These are phyloP conservation scores for Clostera curtula DNA, from an alignment of 2,888 invertebrate species.

Conservation along the genomic window DNA sequence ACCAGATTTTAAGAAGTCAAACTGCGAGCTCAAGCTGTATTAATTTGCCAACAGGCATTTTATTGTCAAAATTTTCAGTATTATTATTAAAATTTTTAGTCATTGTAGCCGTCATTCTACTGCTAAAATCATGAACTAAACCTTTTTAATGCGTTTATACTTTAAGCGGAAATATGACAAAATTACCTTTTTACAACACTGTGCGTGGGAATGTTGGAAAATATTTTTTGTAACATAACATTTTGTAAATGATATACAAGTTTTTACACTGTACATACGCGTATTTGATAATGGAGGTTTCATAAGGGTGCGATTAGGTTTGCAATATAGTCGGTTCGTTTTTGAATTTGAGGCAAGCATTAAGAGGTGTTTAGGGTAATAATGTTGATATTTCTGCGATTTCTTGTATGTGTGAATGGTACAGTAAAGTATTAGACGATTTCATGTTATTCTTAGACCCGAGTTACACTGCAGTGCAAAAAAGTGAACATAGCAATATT, in stretches of 20 bases:
- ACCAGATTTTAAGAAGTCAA: no score
- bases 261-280: constrained; percentile 11
- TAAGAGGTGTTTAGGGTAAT: constrained; percentile 13
- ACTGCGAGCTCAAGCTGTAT: no score
- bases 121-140: no score
- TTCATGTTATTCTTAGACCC: constrained; percentile 57
- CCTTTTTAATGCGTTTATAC: no score
- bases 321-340: no score
- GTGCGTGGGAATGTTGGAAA: no score
- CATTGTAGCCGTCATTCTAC: constrained; percentile 42
- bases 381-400: constrained; percentile 22
- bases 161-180: constrained; percentile 17
- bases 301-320: no score
- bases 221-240: constrained; percentile 2
- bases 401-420: constrained; percentile 27
- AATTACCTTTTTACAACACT: constrained; percentile 12
- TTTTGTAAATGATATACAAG: constrained; percentile 5
- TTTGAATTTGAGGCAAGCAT: not conserved
- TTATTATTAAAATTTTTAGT: constrained; percentile 51
- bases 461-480: constrained; percentile 37
- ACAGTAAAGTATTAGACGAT: constrained; percentile 36
- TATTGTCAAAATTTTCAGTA: constrained; percentile 29
- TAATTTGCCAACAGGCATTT: constrained; percentile 7
- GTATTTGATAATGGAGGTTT: no score
- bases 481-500: constrained; percentile 13